Evolutionary conservation across 2,113 vertebrate genomes (phyloP), one percentile per base, ranked within the genome.

Genomic region (Microtus oregoni): DNA sequence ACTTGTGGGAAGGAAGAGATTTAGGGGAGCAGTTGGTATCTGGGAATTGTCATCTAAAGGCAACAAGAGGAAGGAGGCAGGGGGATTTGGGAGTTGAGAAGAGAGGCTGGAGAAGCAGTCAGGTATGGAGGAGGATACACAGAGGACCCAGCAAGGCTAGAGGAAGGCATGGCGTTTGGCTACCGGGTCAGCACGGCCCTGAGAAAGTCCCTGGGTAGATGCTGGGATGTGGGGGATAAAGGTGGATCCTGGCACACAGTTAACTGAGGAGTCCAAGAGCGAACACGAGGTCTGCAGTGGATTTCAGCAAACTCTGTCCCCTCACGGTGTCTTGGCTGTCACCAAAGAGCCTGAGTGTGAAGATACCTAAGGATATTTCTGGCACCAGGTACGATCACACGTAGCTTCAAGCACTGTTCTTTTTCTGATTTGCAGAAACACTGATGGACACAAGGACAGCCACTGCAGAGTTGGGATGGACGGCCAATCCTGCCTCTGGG

Each of bases 381-480:
- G 35, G 7, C 13, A 4, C 22, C 61, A 44, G 52, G 38, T 86
- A 52, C 3, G 3, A 7, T 55, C 3, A 3, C 22, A 8, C 82
- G 26, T 32, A 55, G 87, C 76, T 91, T 83, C 19, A 47, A 61
- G 38, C 14, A 0, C 72, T 94, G 94, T 94, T 30, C 41, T 97
- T 86, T 97, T 97, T 92, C 98, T 97, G 70, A 92, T 95, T 98
- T 81, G 35, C 98, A 99, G 99, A 99, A 98, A 99, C 99, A 0
- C 96, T 99, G 98, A 99, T 99, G 99, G 99, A 99, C 98, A 99
- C 99, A 7, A 99, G 99, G 97, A 99, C 99, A 17, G 99, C 99
- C 41, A 99, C 99, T 7, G 99, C 99, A 95, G 99, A 99, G 98
- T 98, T 99, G 97, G 99, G 99, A 93, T 99, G 99, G 99, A 99